Conservation (phyloP, 2,888 invertebrate genomes). For the Synergus gifuensis region DNA sequence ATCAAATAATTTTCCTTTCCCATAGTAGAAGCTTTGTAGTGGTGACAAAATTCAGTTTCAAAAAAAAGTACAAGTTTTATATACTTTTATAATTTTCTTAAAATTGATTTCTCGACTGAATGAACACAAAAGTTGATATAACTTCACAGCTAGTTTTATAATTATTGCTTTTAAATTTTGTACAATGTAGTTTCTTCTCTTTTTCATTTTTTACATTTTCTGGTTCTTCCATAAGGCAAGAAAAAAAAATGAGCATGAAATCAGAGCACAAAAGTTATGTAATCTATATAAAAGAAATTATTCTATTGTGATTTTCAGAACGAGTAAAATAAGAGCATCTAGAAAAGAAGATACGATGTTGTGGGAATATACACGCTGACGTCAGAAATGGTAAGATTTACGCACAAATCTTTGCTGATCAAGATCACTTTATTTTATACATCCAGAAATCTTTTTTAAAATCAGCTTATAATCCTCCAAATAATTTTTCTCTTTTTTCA, state of each 20-base stretch:
- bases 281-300: conserved; percentile 1
- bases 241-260: neutral
- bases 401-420: neutral
- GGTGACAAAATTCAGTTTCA: too few relatives aligned
- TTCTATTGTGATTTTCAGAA: neutral
- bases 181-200: neutral
- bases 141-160: too few relatives aligned
- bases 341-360: neutral
- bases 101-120: too few relatives aligned
- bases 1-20: too few relatives aligned
- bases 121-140: too few relatives aligned
- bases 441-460: neutral
- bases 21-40: too few relatives aligned
- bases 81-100: too few relatives aligned
- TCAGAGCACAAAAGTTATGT: neutral
- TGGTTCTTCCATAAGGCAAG: neutral
- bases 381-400: neutral
- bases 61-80: too few relatives aligned
- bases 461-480: too few relatives aligned
- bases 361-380: neutral
- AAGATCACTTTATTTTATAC: neutral
- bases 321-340: neutral
- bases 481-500: too few relatives aligned
- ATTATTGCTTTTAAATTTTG: too few relatives aligned
- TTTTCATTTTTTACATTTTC: neutral